Evolutionary conservation across 2,113 vertebrate species (phyloP).

Genomic region (Menura novaehollandiae): DNA sequence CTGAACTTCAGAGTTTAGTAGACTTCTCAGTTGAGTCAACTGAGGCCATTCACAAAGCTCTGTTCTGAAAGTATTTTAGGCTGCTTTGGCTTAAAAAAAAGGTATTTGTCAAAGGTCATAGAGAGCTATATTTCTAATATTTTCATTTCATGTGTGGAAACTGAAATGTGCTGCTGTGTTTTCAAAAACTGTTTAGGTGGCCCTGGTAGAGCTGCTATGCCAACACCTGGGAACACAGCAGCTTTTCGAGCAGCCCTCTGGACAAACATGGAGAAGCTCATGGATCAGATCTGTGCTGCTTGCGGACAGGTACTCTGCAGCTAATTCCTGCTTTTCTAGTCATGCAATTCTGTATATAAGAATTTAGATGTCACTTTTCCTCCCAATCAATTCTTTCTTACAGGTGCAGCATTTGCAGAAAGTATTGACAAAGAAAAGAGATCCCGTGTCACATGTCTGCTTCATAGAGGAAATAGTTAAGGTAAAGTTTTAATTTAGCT

Average conservation of each 20-base stretch:
- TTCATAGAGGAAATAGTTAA: conserved; percentile 96
- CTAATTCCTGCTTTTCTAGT: neutral
- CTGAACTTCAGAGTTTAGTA: neutral
- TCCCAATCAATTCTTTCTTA: neutral
- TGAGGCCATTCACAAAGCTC: neutral
- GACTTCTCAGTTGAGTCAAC: neutral
- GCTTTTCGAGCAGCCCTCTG: conserved; percentile 94
- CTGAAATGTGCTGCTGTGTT: neutral
- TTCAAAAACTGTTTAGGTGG: conserved; percentile 72
- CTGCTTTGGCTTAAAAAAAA: neutral
- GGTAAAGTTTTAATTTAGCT: conserved; percentile 70
- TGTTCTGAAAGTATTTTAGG: neutral
- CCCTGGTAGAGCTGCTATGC: conserved; percentile 92
- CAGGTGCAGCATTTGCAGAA: conserved; percentile 97
- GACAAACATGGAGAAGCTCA: conserved; percentile 97
- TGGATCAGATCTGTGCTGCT: conserved; percentile 94
- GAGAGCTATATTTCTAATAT: neutral
- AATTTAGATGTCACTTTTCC: neutral
- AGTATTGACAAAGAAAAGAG: conserved; percentile 92
- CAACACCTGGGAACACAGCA: conserved; percentile 89
- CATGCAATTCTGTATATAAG: neutral
- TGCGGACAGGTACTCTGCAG: conserved; percentile 80
- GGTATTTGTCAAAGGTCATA: neutral
- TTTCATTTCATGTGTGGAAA: neutral
- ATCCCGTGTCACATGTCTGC: conserved; percentile 93